These are phyloP conservation scores for Phymorhynchus buccinoides DNA, from an alignment of 1,140 invertebrate species.

Conservation along the genomic window DNA sequence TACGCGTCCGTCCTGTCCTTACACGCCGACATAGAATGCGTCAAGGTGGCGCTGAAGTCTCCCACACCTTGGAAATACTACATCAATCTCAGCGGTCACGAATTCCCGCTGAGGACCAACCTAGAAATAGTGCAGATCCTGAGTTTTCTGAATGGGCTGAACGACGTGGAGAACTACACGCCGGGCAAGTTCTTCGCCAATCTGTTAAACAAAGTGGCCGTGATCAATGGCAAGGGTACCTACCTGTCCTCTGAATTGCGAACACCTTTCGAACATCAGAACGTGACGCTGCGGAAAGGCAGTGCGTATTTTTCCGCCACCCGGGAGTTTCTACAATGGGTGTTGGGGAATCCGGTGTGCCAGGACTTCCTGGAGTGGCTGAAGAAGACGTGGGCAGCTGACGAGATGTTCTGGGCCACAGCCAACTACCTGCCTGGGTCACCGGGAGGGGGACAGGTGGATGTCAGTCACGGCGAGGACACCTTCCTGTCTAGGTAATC, in stretches of 20 bases:
- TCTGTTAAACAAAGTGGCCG: no score
- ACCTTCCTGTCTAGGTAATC: conserved; percentile 29
- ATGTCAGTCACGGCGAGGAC: conserved; percentile 43
- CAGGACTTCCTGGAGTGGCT: conserved; percentile 52
- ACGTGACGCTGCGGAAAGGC: conserved; percentile 46
- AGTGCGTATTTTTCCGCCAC: conserved; percentile 57
- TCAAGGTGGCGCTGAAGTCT: neutral
- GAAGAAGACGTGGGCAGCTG: conserved; percentile 57
- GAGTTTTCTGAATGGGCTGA: neutral
- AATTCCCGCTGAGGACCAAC: conserved; percentile 68
- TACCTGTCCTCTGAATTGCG: neutral
- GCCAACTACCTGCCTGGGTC: conserved; percentile 51
- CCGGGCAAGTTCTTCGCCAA: neutral
- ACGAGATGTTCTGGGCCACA: conserved; percentile 60
- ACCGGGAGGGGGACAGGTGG: conserved; percentile 52
- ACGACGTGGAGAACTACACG: neutral
- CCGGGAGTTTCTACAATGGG: conserved; percentile 52
- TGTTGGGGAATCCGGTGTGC: conserved; percentile 50
- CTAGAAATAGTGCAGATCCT: conserved; percentile 55
- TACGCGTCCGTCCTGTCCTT: conserved; percentile 53
- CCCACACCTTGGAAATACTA: conserved; percentile 65
- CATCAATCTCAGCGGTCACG: conserved; percentile 65
- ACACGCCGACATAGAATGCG: conserved; percentile 56
- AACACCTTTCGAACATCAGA: neutral
- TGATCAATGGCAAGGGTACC: neutral